These are phyloP conservation scores for Jacana jacana DNA, from an alignment of 2,113 vertebrate species.

Conservation along the genomic window DNA sequence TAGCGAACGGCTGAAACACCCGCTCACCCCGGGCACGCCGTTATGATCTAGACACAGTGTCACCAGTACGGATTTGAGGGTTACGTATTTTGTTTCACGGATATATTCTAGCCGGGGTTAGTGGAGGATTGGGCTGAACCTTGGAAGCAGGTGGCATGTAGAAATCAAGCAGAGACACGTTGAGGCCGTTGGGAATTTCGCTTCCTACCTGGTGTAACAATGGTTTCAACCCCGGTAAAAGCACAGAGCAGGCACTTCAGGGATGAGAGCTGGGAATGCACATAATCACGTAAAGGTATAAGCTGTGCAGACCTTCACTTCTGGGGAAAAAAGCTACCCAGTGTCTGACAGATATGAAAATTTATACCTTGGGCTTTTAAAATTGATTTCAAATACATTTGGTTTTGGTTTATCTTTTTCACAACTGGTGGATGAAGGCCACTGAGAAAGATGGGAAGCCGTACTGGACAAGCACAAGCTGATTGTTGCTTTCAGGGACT, in stretches of 20 bases:
- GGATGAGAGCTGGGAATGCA: neutral
- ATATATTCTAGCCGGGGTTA: neutral
- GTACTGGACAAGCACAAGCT: neutral
- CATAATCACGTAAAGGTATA: neutral
- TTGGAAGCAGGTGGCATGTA: neutral
- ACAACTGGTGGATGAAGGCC: neutral
- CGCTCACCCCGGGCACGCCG: no score
- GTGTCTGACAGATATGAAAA: neutral
- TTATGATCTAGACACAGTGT: neutral
- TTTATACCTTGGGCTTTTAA: no score
- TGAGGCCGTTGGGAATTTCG: neutral
- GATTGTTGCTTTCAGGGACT: neutral
- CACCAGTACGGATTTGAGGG: neutral
- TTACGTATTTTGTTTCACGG: neutral
- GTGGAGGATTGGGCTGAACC: neutral
- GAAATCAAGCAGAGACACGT: slow-evolving; percentile 5
- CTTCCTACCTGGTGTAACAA: neutral
- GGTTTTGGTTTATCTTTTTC: accelerated
- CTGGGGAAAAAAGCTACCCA: neutral
- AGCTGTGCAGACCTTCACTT: neutral
- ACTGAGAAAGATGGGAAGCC: neutral
- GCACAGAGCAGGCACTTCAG: neutral
- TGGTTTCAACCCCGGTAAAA: neutral
- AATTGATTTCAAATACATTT: neutral
- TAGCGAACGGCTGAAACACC: neutral